Base-by-base conservation (phyloP, 2,797 vertebrate genomes). In the Sternotherus odoratus region DNA sequence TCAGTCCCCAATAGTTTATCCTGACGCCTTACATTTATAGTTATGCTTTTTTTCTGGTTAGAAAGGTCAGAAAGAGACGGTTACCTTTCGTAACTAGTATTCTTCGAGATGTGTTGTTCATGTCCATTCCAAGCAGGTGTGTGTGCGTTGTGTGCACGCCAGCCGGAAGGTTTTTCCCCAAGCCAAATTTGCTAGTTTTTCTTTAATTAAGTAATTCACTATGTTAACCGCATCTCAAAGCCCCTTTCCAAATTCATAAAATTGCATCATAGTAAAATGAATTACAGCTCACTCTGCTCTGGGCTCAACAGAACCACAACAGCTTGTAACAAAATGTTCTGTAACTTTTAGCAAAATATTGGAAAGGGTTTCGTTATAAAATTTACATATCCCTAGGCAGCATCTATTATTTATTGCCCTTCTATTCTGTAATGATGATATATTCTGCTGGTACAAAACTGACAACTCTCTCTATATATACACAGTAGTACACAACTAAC, bases 181-280 rank as follows among this genome's bases (percentile, higher is more conserved):
- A 43, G 43, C 43, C 21, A 72, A 23, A 60, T 89, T 36, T 60
- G 43, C 12, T 51, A 69, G 23, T 87, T 78, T 69, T 21, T 26
- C 12, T 89, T 86, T 86, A 91, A 81, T 88, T 83, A 90, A 85
- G 30, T n/a, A 85, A 88, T 11, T 28, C 12, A 56, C 0, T 2
- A 8, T 39, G 66, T 91, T 75, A 83, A 86, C 83, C 79, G 72
- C 15, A 13, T 82, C 57, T 88, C 36, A 91, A 90, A 89, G 90
- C 12, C 30, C 60, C 83, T 79, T 28, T 28, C 48, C n/a, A 6
- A 69, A 51, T 43, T 75, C n/a, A 85, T 28, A 50, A 11, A 82
- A 85, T 2, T 54, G 30, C 23, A 86, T 69, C n/a, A 77, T 39
- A 93, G 91, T 0, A 11, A n/a, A 69, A 3, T 88, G 91, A 7